Base-by-base conservation (phyloP, 2,797 vertebrate species). In the Ambastaia sidthimunki region DNA sequence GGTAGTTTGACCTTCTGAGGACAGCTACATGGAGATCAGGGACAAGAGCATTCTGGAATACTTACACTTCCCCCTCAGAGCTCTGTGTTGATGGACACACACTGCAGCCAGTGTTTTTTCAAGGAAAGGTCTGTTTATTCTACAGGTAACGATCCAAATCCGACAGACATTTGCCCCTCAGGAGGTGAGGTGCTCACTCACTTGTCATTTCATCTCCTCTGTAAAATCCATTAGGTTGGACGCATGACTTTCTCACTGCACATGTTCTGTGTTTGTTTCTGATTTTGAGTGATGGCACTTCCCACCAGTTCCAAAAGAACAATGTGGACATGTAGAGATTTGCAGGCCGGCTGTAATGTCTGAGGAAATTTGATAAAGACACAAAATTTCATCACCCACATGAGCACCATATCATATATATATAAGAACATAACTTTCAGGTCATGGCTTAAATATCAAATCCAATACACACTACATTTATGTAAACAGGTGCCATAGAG, bases 71-170 rank as follows among this genome's bases (percentile, higher is more conserved):
- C 86, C 86, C 85, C 73, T 77, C 84, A 85, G 55, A 82, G 90
- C 86, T 83, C 85, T 19, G 85, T 85, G 92, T 87, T 93, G 92
- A 93, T 89, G 86, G 92, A 93, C 91, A 88, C 81, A 69, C 65
- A 47, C 72, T 60, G 54, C 50, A 65, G 84, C 80, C 90, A 86
- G 90, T 92, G 92, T 92, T 93, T 93, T 91, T 91, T 91, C 91
- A 92, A 92, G 91, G 90, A 59, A 89, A 84, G 60, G 83, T 87
- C 87, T 93, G 91, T 93, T 94, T 93, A 91, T 93, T 92, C 91
- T 91, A 87, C 91, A 92, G 91, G 91, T 94, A 94, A 93, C 89
- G 90, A 93, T 92, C 91, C 91, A 91, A 88, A 92, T 92, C 92
- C 87, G 86, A 87, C 91, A 93, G 92, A 89, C 90, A 86, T 91